These are phyloP conservation scores for Odocoileus virginianus DNA, from an alignment of 2,113 vertebrate genomes.

Conservation along the genomic window DNA sequence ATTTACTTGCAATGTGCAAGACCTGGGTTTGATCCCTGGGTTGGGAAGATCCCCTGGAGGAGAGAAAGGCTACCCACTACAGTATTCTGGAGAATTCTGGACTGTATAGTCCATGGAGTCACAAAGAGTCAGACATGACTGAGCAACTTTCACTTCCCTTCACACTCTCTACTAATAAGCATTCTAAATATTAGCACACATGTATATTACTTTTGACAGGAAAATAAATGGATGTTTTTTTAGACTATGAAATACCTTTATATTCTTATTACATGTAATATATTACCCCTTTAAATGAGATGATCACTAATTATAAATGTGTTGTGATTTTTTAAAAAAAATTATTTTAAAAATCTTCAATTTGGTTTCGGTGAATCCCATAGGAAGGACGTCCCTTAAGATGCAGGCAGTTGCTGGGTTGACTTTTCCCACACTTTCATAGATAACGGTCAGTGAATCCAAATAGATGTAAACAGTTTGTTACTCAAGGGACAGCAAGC, in stretches of 20 bases:
- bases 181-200: background rate
- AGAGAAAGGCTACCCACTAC: background rate
- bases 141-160: background rate
- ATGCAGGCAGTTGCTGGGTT: background rate
- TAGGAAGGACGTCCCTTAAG: background rate
- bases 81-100: background rate
- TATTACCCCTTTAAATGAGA: background rate
- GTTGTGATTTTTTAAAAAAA: background rate
- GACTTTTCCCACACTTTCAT: background rate
- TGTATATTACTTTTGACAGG: background rate
- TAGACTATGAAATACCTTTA: background rate
- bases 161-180: background rate
- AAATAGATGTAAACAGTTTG: background rate
- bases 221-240: background rate
- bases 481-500: background rate
- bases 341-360: background rate
- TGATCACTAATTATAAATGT: background rate
- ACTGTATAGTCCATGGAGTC: background rate
- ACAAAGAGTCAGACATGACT: background rate
- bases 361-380: background rate
- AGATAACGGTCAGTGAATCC: background rate
- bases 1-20: fast-evolving
- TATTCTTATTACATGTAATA: background rate
- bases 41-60: background rate
- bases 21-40: background rate